phyloP scores from a whole-genome alignment of 2,888 invertebrate genomes.

The Synanthedon myopaeformis region DNA sequence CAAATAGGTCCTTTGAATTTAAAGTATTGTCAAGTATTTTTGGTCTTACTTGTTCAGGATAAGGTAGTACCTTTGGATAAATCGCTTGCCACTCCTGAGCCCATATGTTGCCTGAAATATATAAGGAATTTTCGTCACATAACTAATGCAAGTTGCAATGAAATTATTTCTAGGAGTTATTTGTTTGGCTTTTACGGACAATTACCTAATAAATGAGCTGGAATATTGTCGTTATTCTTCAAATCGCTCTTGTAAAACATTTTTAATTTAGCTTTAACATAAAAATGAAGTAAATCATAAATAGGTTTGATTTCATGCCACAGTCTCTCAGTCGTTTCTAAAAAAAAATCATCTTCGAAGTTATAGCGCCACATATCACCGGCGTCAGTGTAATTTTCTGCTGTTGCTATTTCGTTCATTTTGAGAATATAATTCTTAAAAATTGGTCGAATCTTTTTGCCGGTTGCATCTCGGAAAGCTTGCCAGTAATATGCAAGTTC shows the following conservation, averaged over 20 bases:
- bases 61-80: conserved; percentile 60
- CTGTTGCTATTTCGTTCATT: conserved; percentile 72
- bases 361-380: conserved; percentile 60
- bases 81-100: conserved; percentile 73
- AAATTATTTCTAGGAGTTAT: background rate
- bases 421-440: conserved; percentile 73
- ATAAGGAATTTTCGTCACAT: background rate
- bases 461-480: conserved; percentile 74
- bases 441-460: conserved; percentile 69
- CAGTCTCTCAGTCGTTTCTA: conserved; percentile 50
- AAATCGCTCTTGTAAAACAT: conserved; percentile 56
- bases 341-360: conserved; percentile 52
- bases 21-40: conserved; percentile 46
- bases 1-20: conserved; percentile 61
- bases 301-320: conserved; percentile 74
- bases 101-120: conserved; percentile 74
- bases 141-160: background rate
- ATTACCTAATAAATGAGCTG: conserved; percentile 77
- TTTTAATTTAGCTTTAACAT: conserved; percentile 70
- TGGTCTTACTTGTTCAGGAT: conserved; percentile 65
- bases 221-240: conserved; percentile 64
- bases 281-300: conserved; percentile 74
- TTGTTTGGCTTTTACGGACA: background rate
- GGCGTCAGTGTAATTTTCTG: conserved; percentile 62
- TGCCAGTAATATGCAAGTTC: conserved; percentile 75